These are phyloP conservation scores for Prionailurus bengalensis DNA, from an alignment of 2,113 vertebrate genomes.

Conservation along the genomic window DNA sequence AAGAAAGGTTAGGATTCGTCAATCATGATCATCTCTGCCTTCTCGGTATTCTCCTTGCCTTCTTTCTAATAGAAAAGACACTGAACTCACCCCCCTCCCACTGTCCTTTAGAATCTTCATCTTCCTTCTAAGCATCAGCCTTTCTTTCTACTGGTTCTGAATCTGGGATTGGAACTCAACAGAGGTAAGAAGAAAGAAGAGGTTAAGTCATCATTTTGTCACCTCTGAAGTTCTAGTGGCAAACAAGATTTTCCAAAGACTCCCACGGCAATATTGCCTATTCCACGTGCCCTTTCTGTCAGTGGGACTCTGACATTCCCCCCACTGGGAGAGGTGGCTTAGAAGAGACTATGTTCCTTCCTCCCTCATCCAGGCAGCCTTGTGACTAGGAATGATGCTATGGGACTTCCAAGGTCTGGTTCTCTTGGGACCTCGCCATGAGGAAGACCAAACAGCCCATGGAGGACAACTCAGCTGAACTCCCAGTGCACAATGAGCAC, in stretches of 20 bases:
- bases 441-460: not conserved
- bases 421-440: not conserved
- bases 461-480: not conserved
- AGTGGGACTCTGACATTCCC: not conserved
- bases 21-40: not conserved
- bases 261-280: not conserved
- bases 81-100: not conserved
- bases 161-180: not conserved
- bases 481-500: not conserved
- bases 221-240: not conserved
- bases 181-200: not conserved
- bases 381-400: not conserved
- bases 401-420: not conserved
- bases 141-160: not conserved
- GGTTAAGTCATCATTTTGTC: not conserved
- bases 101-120: not conserved
- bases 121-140: not conserved
- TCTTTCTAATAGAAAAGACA: not conserved
- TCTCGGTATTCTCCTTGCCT: not conserved
- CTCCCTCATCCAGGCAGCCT: not conserved
- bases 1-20: not conserved
- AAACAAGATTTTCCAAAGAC: not conserved
- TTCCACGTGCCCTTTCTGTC: not conserved
- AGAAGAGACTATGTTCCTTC: not conserved
- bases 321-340: not conserved